A percentile compares a stretch with the other conserved stretches of the same genome.
These are phyloP conservation scores for Polymixis lichenea DNA, from an alignment of 2,888 invertebrate species.

Conservation along the genomic window DNA sequence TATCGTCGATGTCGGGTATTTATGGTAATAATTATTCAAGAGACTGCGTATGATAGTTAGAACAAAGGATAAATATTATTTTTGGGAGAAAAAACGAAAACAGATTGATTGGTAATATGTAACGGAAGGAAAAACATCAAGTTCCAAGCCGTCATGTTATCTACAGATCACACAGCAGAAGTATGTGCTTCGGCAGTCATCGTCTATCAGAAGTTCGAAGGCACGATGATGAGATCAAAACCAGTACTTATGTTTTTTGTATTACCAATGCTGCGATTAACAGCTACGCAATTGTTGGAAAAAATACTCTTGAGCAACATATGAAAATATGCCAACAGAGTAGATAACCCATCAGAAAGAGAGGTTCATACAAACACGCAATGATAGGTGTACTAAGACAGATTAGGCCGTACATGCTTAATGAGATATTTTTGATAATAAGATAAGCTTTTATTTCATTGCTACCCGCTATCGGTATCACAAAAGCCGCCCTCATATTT, in stretches of 20 bases:
- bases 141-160: not conserved
- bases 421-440: not conserved
- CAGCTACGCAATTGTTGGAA: not conserved
- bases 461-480: slow-evolving; percentile 32
- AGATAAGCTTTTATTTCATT: not conserved
- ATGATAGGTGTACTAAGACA: not conserved
- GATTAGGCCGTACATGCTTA: not conserved
- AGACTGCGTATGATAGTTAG: not conserved
- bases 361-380: not conserved
- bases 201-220: too few species aligned
- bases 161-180: not conserved
- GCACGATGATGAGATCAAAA: not conserved
- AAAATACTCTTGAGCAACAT: not conserved
- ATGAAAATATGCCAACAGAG: not conserved
- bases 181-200: not conserved
- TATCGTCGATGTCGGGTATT: not conserved
- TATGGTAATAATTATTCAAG: not conserved
- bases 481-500: slow-evolving; percentile 58
- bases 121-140: not conserved
- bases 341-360: not conserved
- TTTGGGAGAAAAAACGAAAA: not conserved
- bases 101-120: not conserved
- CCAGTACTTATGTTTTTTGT: too few species aligned
- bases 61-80: not conserved
- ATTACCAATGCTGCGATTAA: not conserved